These are phyloP conservation scores for Congeria kusceri DNA, from an alignment of 2,888 invertebrate species.

Conservation along the genomic window DNA sequence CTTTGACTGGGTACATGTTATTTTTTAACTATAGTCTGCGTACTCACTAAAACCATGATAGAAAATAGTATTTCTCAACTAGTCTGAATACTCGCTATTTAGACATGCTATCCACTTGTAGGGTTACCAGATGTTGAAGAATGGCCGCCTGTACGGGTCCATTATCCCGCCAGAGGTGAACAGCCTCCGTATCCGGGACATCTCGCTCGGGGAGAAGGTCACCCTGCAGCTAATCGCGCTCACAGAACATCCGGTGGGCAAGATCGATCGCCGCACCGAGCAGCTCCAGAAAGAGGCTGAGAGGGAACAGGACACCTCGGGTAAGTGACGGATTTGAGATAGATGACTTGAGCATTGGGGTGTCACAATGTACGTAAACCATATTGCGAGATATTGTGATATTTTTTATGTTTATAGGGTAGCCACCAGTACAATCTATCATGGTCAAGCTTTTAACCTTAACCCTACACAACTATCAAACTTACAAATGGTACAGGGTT, in stretches of 20 bases:
- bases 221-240: slow-evolving; percentile 84
- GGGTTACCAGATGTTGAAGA: slow-evolving; percentile 85
- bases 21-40: no score
- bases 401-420: no score
- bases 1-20: no score
- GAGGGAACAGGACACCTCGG: background rate
- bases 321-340: background rate
- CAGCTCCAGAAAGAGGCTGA: slow-evolving; percentile 68
- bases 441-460: no score
- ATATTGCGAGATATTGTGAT: background rate
- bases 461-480: no score
- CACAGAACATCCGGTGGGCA: slow-evolving; percentile 84
- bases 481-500: no score
- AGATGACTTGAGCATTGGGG: no score
- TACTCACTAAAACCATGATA: no score
- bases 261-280: slow-evolving; percentile 46
- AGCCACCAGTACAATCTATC: no score
- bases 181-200: slow-evolving; percentile 82
- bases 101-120: slow-evolving; percentile 66
- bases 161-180: slow-evolving; percentile 84
- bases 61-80: no score
- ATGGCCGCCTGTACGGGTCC: slow-evolving; percentile 84
- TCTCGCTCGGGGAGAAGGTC: slow-evolving; percentile 83
- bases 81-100: no score
- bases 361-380: background rate